Conservation (phyloP, 2,113 vertebrate genomes). For the Siniperca knerii region DNA sequence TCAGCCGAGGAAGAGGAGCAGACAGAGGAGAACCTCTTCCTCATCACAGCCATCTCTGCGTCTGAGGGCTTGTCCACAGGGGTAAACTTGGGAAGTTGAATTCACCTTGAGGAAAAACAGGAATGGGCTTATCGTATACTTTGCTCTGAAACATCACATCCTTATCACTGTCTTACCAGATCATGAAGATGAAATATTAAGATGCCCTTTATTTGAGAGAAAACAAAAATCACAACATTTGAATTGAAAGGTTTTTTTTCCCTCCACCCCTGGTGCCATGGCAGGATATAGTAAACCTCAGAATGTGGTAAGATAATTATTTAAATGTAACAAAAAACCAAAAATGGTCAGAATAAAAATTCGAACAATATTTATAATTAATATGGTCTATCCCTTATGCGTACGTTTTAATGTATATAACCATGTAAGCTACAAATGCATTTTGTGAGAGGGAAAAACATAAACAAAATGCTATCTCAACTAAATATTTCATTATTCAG, state of each 20-base stretch:
- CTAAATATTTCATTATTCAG: neutral
- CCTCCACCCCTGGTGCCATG: neutral
- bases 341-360: too few relatives aligned
- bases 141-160: neutral
- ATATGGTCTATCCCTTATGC: neutral
- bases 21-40: constrained; percentile 49
- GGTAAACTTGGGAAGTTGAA: too few relatives aligned
- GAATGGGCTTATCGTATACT: neutral
- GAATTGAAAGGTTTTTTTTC: neutral
- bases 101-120: neutral
- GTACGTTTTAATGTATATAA: neutral
- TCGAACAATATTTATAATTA: neutral
- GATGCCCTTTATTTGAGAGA: neutral
- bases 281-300: neutral
- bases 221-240: neutral
- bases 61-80: neutral
- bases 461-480: neutral
- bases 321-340: too few relatives aligned
- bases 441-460: neutral
- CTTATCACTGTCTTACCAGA: too few relatives aligned
- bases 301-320: too few relatives aligned
- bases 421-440: neutral
- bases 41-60: constrained; percentile 19
- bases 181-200: neutral
- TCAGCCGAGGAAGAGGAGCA: constrained; percentile 43